Base-by-base conservation (phyloP, 2,113 vertebrate genomes). In the Xiphophorus couchianus region DNA sequence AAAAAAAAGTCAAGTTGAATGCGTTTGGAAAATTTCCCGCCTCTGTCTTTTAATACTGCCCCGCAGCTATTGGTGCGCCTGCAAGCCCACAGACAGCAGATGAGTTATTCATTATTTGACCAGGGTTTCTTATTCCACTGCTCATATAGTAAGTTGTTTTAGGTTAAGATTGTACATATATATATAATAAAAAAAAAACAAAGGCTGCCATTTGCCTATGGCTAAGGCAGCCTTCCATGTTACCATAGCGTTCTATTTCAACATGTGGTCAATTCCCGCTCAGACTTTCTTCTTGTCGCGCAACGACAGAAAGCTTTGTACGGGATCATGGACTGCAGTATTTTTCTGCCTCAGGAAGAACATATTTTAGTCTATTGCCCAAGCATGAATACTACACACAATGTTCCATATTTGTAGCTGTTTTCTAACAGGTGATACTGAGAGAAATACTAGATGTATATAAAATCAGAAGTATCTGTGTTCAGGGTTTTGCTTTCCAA, bases 311-410 rank as follows among this genome's bases (percentile, higher is more conserved):
- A 15, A 60, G 63, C 31, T 62, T 19, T 2, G n/a, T 33, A 31
- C 13, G n/a, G 65, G 29, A 61, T 19, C 79, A 42, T 25, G 48
- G 37, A 44, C 63, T 31, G 39, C 27, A 37, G 30, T 63, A 30
- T 48, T 58, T 27, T 54, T 35, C 13, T 48, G 5, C 15, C 62
- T 30, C 12, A 35, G 17, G 69, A 71, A 74, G 39, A 67, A 69
- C 25, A 65, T 15, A 65, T 68, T 51, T 28, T 37, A 66, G 62
- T 25, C 0, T 28, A 58, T 66, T 67, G 69, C 68, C 66, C 19
- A 17, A 71, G 27, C 60, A 44, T 77, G 44, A 73, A 71, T 79
- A 72, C 65, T 75, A 71, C 27, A 80, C 48, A 54, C 30, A n/a
- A 29, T 66, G 17, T 70, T 44, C 29, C 30, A n/a, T 42, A 39